Percentiles rank a stretch among this genome's conserved stretches.
These are phyloP conservation scores for Diarsia mendica DNA, from an alignment of 2,888 invertebrate species.

Conservation along the genomic window DNA sequence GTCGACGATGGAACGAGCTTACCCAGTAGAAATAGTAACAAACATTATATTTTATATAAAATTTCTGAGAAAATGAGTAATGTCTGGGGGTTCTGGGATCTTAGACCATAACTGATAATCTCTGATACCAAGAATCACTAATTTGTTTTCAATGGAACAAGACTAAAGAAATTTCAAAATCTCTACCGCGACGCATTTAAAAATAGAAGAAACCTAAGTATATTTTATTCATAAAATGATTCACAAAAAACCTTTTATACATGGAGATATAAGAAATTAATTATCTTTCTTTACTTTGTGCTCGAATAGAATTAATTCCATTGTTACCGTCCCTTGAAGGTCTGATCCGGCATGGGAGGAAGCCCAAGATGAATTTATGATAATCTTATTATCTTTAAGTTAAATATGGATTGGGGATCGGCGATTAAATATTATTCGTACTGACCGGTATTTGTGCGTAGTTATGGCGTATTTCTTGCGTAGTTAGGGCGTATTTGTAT, in stretches of 20 bases:
- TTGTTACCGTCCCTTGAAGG: slow-evolving; percentile 62
- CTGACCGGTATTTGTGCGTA: slow-evolving; percentile 36
- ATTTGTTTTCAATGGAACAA: no score
- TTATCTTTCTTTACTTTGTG: slow-evolving; percentile 63
- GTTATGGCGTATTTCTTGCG: slow-evolving; percentile 28
- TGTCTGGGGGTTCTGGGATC: no score
- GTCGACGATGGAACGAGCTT: no score
- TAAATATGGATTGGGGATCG: slow-evolving; percentile 66
- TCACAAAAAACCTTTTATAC: slow-evolving; percentile 57
- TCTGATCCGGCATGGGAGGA: slow-evolving; percentile 54
- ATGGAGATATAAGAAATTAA: slow-evolving; percentile 66
- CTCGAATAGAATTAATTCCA: slow-evolving; percentile 64
- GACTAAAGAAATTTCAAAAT: not conserved
- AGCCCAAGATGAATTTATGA: slow-evolving; percentile 63
- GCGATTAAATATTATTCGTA: slow-evolving; percentile 62
- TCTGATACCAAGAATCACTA: no score
- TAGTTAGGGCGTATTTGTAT: slow-evolving; percentile 52
- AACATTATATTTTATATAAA: no score
- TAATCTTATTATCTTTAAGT: slow-evolving; percentile 68
- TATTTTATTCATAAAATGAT: slow-evolving; percentile 55
- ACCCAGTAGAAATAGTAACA: no score
- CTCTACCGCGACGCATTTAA: not conserved
- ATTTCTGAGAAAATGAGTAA: no score
- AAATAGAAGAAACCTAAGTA: slow-evolving; percentile 27
- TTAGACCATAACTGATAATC: no score